phyloP scores from a whole-genome alignment of 1,140 invertebrate species.

The Nomia melanderi region DNA sequence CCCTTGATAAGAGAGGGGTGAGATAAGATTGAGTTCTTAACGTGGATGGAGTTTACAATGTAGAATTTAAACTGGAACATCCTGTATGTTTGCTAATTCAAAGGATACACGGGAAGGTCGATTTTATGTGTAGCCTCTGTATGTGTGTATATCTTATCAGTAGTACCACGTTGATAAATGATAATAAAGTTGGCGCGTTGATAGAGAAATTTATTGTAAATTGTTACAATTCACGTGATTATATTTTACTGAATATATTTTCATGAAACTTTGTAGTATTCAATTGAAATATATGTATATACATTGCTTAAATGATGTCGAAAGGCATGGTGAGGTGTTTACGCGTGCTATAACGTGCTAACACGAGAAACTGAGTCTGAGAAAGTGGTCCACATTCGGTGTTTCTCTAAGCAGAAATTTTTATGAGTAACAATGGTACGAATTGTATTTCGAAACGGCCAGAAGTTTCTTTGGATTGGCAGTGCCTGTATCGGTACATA shows the following conservation, averaged over 20 bases:
- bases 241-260: conserved; percentile 2
- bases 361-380: conserved; percentile 6
- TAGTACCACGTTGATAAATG: conserved; percentile 27
- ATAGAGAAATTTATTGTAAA: conserved; percentile 1
- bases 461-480: conserved; percentile 69
- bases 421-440: conserved; percentile 50
- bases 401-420: background rate
- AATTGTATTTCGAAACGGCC: conserved; percentile 52
- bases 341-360: conserved; percentile 19
- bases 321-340: conserved; percentile 22
- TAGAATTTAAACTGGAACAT: too few species aligned
- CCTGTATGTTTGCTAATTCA: background rate
- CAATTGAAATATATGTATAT: background rate
- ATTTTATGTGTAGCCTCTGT: background rate
- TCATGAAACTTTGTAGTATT: background rate
- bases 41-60: too few species aligned
- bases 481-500: conserved; percentile 78
- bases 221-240: background rate
- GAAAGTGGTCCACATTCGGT: conserved; percentile 27
- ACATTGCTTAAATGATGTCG: conserved; percentile 1
- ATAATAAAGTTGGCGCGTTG: background rate
- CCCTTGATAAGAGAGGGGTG: too few species aligned
- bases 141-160: conserved; percentile 9
- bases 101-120: background rate
- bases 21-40: too few species aligned